Conservation (phyloP, 2,113 vertebrate genomes). For the Anguilla japonica region DNA sequence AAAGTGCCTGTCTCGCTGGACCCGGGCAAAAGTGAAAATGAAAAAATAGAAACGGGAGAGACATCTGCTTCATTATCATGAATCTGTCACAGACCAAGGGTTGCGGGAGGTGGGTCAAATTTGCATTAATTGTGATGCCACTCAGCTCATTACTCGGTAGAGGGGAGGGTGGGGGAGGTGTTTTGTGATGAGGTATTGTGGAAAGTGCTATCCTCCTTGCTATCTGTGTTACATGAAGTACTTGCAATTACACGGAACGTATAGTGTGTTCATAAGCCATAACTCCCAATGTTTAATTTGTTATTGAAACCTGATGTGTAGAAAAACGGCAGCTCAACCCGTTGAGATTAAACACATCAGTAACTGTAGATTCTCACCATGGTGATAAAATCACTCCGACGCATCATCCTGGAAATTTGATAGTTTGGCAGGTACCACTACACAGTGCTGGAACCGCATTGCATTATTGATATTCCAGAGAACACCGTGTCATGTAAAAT, state of each 20-base stretch:
- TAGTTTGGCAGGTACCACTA: not conserved
- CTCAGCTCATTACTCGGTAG: not conserved
- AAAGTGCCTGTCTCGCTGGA: not conserved
- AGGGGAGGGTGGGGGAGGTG: not conserved
- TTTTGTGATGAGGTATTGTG: not conserved
- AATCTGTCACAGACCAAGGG: not conserved
- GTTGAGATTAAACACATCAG: slow-evolving; percentile 15
- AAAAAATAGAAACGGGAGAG: not conserved
- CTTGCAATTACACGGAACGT: not conserved
- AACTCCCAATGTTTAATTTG: slow-evolving; percentile 16
- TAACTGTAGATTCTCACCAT: slow-evolving; percentile 9
- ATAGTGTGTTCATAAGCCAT: slow-evolving; percentile 9
- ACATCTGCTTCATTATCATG: not conserved
- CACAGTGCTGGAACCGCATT: not conserved
- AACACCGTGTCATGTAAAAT: not conserved
- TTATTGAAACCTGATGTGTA: slow-evolving; percentile 13
- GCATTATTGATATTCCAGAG: not conserved
- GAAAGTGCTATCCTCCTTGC: not conserved
- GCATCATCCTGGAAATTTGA: not conserved
- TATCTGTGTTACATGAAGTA: not conserved
- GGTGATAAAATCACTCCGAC: slow-evolving; percentile 21
- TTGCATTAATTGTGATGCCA: not conserved
- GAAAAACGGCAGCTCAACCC: slow-evolving; percentile 12
- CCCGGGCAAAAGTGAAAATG: not conserved
- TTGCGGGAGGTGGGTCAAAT: too few relatives aligned